These are phyloP conservation scores for Bruchidius siliquastri DNA, from an alignment of 2,888 invertebrate genomes.

Conservation along the genomic window DNA sequence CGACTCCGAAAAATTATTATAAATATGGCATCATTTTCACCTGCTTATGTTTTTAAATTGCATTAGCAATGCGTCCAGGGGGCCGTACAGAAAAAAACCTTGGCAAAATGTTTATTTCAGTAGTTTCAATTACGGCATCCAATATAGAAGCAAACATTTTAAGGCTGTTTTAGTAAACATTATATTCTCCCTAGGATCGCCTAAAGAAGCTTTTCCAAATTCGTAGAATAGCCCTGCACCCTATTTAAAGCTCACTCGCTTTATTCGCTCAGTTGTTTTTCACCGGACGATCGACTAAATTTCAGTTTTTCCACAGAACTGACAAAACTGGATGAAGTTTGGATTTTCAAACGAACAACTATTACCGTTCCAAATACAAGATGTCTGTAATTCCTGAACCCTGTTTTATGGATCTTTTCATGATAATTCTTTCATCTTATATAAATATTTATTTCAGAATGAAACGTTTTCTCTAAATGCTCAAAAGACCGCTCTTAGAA, in stretches of 20 bases:
- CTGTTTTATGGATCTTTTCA: too few relatives aligned
- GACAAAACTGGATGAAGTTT: not conserved
- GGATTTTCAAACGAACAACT: too few relatives aligned
- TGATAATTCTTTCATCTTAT: too few relatives aligned
- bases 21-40: too few relatives aligned
- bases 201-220: not conserved
- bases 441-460: too few relatives aligned
- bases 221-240: not conserved
- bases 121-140: not conserved
- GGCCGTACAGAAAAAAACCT: not conserved
- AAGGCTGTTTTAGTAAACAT: not conserved
- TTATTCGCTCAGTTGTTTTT: not conserved
- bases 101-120: not conserved
- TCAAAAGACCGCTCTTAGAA: too few relatives aligned
- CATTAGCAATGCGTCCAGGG: not conserved
- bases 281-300: not conserved
- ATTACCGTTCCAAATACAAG: too few relatives aligned
- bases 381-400: too few relatives aligned
- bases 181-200: not conserved
- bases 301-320: not conserved
- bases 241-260: not conserved
- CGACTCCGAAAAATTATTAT: too few relatives aligned
- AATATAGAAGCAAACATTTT: not conserved
- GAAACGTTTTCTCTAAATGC: too few relatives aligned
- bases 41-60: not conserved